Evolutionary conservation across 2,888 invertebrate species (phyloP), one percentile per base, ranked within the genome.

Genomic region (Eudemis profundana): DNA sequence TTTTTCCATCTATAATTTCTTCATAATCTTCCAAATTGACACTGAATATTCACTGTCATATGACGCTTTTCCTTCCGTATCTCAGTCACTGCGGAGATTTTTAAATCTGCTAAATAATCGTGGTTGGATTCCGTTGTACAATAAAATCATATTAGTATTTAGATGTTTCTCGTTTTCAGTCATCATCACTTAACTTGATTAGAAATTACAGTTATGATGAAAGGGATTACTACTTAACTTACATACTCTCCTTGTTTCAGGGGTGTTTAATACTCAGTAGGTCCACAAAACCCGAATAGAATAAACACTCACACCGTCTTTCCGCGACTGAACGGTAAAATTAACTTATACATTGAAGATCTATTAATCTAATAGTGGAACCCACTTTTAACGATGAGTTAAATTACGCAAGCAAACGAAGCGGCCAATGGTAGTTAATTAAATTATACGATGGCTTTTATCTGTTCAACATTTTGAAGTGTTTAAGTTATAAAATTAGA

Each of bases 341-440:
- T 42, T 42, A 17, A 42, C 42, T 54, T 42, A 40, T 2, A 23
- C 23, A 40, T 40, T 38, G 53, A 40, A 54, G 42, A 10, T 12
- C 54, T 23, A 42, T 54, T 54, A 54, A 54, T 42, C 21, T 54
- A 15, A 4, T 5, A 15, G 27, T 17, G 15, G 8, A n/a, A n/a
- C n/a, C 40, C 15, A 40, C 53, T 53, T 14, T 23, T 15, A 15
- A 19, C 19, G 12, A 19, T 19, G 33, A 1, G 33, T 10, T 8
- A 5, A 1, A 33, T 33, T 33, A 8, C n/a, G n/a, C 8, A 5
- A 33, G 33, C 33, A 33, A 54, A 27, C 27, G 15, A 54, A 54
- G 54, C 42, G 42, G 42, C 23, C 14, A 15, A 27, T 12, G 17
- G 12, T 4, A 0, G 21, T 36, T 38, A 27, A 42, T 27, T 54